A percentile compares a stretch with the other conserved stretches of the same genome.
Evolutionary conservation across 2,113 vertebrate species (phyloP).

Genomic region (Myotis brandtii): DNA sequence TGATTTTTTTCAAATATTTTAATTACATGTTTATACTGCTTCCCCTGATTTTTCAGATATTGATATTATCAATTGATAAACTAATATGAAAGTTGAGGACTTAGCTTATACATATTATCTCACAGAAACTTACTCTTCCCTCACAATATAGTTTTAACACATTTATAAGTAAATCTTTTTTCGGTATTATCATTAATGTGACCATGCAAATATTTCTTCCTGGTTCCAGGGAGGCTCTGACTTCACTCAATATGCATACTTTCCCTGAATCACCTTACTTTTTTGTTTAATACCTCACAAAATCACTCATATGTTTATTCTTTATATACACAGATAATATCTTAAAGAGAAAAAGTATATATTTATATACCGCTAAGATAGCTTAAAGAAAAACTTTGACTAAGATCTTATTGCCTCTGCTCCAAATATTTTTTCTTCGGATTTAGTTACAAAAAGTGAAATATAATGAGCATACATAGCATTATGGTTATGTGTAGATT

Average conservation of each 20-base stretch:
- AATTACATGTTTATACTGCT: background rate
- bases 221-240: background rate
- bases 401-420: background rate
- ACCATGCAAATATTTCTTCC: background rate
- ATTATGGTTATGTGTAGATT: background rate
- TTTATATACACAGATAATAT: background rate
- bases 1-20: background rate
- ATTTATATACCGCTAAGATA: background rate
- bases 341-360: background rate
- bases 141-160: background rate
- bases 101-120: background rate
- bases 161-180: background rate
- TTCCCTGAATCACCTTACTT: background rate
- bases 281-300: background rate
- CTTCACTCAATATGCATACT: background rate
- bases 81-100: background rate
- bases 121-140: background rate
- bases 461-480: background rate
- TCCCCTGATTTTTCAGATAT: background rate
- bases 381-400: background rate
- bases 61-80: background rate
- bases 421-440: background rate
- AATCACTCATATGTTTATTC: background rate
- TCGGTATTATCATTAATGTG: background rate
- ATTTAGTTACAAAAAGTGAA: constrained; percentile 28